Evolutionary conservation across 2,888 invertebrate genomes (phyloP), one percentile per base, ranked within the genome.

Genomic region (Gari tellinella): DNA sequence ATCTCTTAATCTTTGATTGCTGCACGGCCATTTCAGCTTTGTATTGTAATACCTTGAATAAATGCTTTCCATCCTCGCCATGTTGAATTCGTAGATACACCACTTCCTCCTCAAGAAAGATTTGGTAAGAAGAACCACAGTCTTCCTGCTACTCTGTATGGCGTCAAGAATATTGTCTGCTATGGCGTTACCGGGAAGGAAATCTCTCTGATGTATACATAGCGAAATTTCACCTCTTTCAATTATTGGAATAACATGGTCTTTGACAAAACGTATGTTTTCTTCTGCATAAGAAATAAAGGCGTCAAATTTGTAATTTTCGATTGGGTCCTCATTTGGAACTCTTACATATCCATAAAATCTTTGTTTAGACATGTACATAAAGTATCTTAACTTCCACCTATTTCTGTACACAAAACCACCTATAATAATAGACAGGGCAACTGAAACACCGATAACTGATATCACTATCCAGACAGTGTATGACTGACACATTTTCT

Each of bases 81-180:
- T 80, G 25, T 80, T 63, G 21, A 85, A 77, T 64, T 86, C 86
- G 49, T 80, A 82, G 55, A 80, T 64, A 70, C 85, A 85, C 72
- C 73, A 83, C 15, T 75, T 57, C 43, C 81, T 82, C 10, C 64
- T 19, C 8, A 82, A 31, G 52, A 78, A 86, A 17, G 25, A 21
- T 10, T 53, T 48, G 7, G 81, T 64, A 14, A 86, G 37, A 21
- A 86, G 15, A 19, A 79, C 72, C 1, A 85, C 48, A 0, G 80
- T 83, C 48, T 80, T 79, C 53, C 67, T 74, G 58, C 86, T 86
- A n/a, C 48, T 61, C 31, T 72, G 37, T 8, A 84, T 78, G 4
- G 84, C 82, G 15, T 72, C 49, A 8, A 70, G 53, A 5, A 86
- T 83, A 60, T 83, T 84, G 17, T 56, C 69, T 0, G 79, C 75